A percentile compares a stretch with the other conserved stretches of the same genome.
These are phyloP conservation scores for Pycnomerus fuliginosus DNA, from an alignment of 2,888 invertebrate genomes.

Conservation along the genomic window DNA sequence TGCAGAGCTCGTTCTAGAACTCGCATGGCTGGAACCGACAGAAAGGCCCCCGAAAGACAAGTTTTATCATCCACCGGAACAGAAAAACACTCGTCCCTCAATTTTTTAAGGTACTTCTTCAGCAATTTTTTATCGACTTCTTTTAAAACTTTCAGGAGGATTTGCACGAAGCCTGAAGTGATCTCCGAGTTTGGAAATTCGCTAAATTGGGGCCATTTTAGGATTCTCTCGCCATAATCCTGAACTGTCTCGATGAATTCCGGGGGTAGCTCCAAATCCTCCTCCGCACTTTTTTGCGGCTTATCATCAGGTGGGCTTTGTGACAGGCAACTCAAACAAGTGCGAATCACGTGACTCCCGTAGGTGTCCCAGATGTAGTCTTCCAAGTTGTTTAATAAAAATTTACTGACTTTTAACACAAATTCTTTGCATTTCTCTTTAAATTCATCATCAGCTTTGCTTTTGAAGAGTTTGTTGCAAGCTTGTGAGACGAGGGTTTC, in stretches of 20 bases:
- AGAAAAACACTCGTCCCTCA: constrained; percentile 67
- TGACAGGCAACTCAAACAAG: constrained; percentile 68
- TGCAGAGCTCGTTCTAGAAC: constrained; percentile 67
- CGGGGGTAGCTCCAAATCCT: constrained; percentile 51
- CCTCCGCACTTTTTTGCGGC: constrained; percentile 37
- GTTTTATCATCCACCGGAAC: constrained; percentile 38
- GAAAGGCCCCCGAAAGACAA: constrained; percentile 66
- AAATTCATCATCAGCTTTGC: constrained; percentile 25
- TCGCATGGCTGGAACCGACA: constrained; percentile 62
- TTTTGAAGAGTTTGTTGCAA: constrained; percentile 56
- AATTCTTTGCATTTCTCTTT: constrained; percentile 62
- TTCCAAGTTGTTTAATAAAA: constrained; percentile 79
- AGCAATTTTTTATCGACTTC: constrained; percentile 59
- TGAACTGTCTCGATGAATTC: constrained; percentile 63
- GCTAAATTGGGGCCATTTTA: constrained; percentile 75
- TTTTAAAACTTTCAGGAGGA: constrained; percentile 62
- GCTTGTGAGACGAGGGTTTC: constrained; percentile 66
- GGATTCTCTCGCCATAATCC: constrained; percentile 64
- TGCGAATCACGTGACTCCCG: constrained; percentile 74
- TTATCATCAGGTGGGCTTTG: constrained; percentile 47
- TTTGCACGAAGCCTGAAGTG: constrained; percentile 72
- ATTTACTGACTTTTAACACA: constrained; percentile 70
- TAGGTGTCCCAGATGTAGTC: constrained; percentile 79
- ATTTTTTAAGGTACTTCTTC: constrained; percentile 59
- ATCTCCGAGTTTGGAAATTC: constrained; percentile 69